Evolutionary conservation across 2,113 vertebrate genomes (phyloP).

Genomic region (Bagarius yarrelli): DNA sequence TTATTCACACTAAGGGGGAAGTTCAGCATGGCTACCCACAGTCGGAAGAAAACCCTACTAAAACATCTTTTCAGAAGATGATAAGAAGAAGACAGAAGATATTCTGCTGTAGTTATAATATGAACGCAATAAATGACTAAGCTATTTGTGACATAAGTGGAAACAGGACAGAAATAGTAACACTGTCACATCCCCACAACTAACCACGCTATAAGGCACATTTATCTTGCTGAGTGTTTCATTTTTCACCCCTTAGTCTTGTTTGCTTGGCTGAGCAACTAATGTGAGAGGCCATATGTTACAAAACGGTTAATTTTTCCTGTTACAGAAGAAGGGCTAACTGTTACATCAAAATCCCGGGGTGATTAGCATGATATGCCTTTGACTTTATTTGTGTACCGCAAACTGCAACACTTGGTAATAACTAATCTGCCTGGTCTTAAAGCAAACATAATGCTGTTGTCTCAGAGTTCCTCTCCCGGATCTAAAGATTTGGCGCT

Average conservation of each 20-base stretch:
- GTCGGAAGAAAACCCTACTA: no score
- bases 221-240: background rate
- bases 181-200: background rate
- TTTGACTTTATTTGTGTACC: background rate
- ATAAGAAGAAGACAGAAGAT: no score
- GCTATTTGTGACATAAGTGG: background rate
- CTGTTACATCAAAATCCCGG: constrained; percentile 14
- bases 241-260: background rate
- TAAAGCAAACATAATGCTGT: constrained; percentile 39
- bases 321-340: constrained; percentile 31
- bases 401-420: background rate
- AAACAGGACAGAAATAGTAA: background rate
- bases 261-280: background rate
- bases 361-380: background rate
- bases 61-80: no score
- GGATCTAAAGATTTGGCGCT: constrained; percentile 23
- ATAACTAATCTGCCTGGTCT: background rate
- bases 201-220: background rate
- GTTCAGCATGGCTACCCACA: no score
- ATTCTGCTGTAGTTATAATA: no score
- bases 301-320: constrained; percentile 4
- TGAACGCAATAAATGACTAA: background rate
- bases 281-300: background rate
- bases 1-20: no score
- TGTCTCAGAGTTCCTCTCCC: constrained; percentile 59